Evolutionary conservation across 2,113 vertebrate species (phyloP).

Genomic region (Neopipo cinnamomea): DNA sequence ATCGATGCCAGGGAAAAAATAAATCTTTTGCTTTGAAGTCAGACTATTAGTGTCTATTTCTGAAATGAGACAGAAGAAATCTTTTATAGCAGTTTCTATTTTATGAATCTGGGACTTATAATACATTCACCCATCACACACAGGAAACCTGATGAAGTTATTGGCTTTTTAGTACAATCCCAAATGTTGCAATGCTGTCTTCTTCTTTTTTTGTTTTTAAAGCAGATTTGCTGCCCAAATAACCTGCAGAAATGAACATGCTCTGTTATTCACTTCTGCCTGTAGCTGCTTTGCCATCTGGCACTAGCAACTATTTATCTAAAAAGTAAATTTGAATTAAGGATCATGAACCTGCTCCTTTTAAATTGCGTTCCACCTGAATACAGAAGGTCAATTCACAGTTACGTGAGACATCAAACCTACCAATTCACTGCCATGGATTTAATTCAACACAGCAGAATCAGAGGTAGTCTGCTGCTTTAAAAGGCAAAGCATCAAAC

Average conservation of each 20-base stretch:
- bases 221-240: neutral
- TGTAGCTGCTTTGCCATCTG: conserved; percentile 5
- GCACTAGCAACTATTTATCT: neutral
- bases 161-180: neutral
- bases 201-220: neutral
- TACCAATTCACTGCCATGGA: neutral
- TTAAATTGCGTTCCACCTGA: neutral
- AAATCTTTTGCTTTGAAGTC: neutral
- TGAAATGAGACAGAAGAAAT: neutral
- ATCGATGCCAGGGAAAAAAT: neutral
- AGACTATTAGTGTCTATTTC: neutral
- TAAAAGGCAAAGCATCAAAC: neutral
- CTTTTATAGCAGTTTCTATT: neutral
- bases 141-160: neutral
- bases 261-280: neutral
- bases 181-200: neutral
- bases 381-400: neutral
- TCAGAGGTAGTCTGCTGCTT: neutral
- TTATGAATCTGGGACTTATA: neutral
- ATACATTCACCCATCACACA: neutral
- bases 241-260: neutral
- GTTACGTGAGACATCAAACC: neutral
- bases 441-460: neutral
- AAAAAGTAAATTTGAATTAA: neutral
- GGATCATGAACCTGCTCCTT: neutral